phyloP scores from a whole-genome alignment of 1,140 invertebrate genomes.

The Elymnias hypermnestra region DNA sequence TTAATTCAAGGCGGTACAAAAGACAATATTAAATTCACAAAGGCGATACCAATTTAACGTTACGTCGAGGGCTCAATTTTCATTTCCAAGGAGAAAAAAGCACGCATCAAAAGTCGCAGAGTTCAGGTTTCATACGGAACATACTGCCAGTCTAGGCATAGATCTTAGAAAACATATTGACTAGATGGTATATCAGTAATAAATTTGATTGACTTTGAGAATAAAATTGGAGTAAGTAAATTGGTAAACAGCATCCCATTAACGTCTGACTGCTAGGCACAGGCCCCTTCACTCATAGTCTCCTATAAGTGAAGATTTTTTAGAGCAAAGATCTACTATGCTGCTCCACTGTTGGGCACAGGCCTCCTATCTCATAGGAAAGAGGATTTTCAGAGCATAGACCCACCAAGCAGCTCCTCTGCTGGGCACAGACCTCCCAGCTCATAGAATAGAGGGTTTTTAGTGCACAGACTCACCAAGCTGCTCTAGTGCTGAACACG shows the following conservation, averaged over 20 bases:
- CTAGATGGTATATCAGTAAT: background rate
- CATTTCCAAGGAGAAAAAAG: slow-evolving; percentile 6
- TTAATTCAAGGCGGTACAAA: slow-evolving; percentile 2
- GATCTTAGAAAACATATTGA: background rate
- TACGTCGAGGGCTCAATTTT: slow-evolving; percentile 6
- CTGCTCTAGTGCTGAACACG: no score
- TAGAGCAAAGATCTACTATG: no score
- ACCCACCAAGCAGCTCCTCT: no score
- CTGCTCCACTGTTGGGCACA: no score
- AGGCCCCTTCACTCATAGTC: no score
- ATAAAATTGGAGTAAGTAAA: background rate
- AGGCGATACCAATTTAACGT: slow-evolving; percentile 9
- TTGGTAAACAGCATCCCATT: no score
- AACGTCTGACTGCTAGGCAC: no score
- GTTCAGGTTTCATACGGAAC: slow-evolving; percentile 3
- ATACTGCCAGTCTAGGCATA: slow-evolving; percentile 5
- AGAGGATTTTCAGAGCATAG: no score
- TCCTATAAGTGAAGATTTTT: no score
- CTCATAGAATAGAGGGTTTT: background rate
- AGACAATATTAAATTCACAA: slow-evolving; percentile 9
- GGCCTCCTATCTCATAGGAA: background rate
- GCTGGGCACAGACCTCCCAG: no score
- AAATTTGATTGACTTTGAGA: background rate
- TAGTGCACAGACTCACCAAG: no score
- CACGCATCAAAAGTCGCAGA: slow-evolving; percentile 4